Conservation (phyloP, 2,113 vertebrate species). For the Poeciliopsis retropinna region DNA sequence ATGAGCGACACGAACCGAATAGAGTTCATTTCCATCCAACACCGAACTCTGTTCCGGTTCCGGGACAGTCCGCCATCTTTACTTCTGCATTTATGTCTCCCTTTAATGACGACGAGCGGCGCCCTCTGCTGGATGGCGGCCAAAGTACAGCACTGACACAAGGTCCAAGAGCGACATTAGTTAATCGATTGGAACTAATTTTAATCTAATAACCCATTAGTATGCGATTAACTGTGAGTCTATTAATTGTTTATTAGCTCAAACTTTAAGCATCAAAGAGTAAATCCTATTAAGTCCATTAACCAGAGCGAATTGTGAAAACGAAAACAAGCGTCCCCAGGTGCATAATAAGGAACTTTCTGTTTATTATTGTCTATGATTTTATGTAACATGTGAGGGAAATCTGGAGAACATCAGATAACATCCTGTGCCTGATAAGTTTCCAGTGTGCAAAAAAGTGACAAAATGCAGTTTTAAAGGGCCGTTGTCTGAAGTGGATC, state of each 20-base stretch:
- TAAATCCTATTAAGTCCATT: not conserved
- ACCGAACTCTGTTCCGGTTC: no score
- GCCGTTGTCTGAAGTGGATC: slow-evolving; percentile 57
- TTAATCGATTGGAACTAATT: no score
- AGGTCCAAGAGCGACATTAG: no score
- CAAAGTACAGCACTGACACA: no score
- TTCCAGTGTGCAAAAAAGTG: slow-evolving; percentile 73
- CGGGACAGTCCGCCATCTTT: no score
- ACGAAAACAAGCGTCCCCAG: not conserved
- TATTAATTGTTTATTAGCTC: not conserved
- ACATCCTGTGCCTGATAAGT: slow-evolving; percentile 45
- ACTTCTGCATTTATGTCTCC: no score
- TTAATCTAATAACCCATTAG: no score
- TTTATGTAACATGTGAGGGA: slow-evolving; percentile 49
- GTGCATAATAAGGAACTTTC: slow-evolving; percentile 41
- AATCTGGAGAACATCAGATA: slow-evolving; percentile 45
- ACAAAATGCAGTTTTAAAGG: slow-evolving; percentile 72
- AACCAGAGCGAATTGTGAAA: not conserved
- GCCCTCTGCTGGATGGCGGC: no score
- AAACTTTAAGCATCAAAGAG: not conserved
- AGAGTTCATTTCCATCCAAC: no score
- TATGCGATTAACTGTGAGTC: no score
- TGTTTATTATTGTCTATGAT: slow-evolving; percentile 56
- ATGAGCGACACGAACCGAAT: no score
- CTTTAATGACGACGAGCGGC: no score